Base-by-base conservation (phyloP, 2,797 vertebrate species). In the Lepilemur septentrionalis region DNA sequence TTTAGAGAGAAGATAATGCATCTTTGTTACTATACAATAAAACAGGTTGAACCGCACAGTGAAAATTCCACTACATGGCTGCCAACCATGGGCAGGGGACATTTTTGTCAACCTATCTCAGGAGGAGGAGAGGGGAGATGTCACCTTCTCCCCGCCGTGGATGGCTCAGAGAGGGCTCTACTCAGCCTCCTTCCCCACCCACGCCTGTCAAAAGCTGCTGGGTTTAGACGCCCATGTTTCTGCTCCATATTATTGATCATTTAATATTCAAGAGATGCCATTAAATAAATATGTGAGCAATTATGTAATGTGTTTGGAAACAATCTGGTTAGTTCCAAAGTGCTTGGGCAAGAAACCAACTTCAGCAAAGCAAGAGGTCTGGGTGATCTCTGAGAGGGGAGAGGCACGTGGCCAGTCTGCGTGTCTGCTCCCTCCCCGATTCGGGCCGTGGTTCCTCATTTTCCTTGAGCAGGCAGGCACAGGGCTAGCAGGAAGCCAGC, bases 231-330 rank as follows among this genome's bases (percentile, higher is more conserved):
- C 70, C n/a, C 38, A 7, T 80, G 73, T 73, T 91, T 86, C 82
- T 92, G 82, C 65, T 89, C 89, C 9, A 4, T 75, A 88, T 88
- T 86, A 96, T 87, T 5, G 6, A 55, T 69, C 25, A 30, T 73
- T 97, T 95, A 91, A 93, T 96, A 95, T 97, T 97, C 94, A 96
- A 90, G 97, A 96, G 93, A 92, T 43, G 50, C 55, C 87, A 83
- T 92, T 93, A 95, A 95, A 91, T 82, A 97, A 94, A 93, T 91
- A 93, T 38, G 63, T 41, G 83, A 72, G 61, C 28, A 85, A 94
- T 97, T 96, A 93, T 86, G 89, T 95, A 94, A 95, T 50, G 46
- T 96, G 79, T 96, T 95, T 96, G 95, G 81, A 97, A 96, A 97
- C 93, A 92, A 63, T 93, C 78, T 95, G 83, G 91, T 78, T 65